Evolutionary conservation across 2,113 vertebrate genomes (phyloP).

Genomic region (Tragelaphus scriptus): DNA sequence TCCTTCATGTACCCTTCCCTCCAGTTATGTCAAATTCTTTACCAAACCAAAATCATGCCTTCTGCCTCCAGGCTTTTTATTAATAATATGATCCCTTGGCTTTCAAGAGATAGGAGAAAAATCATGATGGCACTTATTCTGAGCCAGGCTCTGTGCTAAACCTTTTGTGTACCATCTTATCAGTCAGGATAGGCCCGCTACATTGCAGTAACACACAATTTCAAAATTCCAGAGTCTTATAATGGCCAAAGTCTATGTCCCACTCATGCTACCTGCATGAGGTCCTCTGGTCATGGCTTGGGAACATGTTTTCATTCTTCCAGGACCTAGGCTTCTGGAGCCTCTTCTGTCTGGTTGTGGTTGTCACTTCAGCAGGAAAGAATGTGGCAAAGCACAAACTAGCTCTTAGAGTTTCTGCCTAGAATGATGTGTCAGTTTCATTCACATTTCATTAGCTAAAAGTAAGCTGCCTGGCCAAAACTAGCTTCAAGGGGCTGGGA

Average conservation of each 20-base stretch:
- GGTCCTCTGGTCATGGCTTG: not conserved
- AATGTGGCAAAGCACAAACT: not conserved
- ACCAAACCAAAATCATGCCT: not conserved
- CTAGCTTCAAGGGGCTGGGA: not conserved
- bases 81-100: not conserved
- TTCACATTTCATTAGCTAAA: not conserved
- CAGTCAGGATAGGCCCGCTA: not conserved
- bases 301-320: not conserved
- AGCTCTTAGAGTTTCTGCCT: not conserved
- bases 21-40: not conserved
- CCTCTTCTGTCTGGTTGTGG: not conserved
- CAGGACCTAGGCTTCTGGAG: not conserved
- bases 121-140: not conserved
- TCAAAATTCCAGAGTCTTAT: not conserved
- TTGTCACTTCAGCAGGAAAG: not conserved
- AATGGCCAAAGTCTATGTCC: not conserved
- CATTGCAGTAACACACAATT: not conserved
- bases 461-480: not conserved
- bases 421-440: not conserved
- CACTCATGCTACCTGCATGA: not conserved
- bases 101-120: not conserved
- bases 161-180: not conserved
- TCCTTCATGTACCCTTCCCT: not conserved
- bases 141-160: not conserved
- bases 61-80: not conserved